Evolutionary conservation across 2,797 vertebrate genomes (phyloP).

Genomic region (Delichon dasypus): DNA sequence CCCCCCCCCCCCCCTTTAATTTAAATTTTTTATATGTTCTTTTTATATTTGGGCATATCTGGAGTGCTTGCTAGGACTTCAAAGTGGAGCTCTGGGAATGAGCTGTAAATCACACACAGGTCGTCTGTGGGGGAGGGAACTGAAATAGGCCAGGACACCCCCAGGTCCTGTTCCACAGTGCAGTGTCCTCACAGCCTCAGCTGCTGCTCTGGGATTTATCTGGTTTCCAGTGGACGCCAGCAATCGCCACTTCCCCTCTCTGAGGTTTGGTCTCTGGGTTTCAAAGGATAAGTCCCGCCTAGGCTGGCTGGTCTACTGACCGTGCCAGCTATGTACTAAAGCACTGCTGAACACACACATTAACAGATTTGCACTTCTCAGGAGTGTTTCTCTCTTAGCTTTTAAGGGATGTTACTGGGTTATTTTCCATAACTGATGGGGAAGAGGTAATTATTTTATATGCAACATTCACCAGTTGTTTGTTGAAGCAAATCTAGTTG

Average conservation of each 20-base stretch:
- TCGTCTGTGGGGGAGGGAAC: not conserved
- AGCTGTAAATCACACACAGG: not conserved
- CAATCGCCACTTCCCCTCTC: accelerated
- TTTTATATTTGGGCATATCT: not conserved
- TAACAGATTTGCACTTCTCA: not conserved
- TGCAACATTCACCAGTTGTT: not conserved
- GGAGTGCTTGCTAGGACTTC: not conserved
- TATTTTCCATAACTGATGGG: not conserved
- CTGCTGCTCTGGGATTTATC: not conserved
- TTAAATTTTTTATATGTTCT: not conserved
- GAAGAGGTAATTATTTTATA: not conserved
- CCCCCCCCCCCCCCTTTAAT: accelerated
- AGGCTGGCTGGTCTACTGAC: not conserved
- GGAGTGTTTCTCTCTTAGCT: not conserved
- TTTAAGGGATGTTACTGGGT: not conserved
- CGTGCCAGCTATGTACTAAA: not conserved
- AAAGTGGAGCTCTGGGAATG: not conserved
- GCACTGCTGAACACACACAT: not conserved
- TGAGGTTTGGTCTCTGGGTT: not conserved
- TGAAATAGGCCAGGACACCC: too few relatives aligned
- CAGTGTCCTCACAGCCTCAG: accelerated
- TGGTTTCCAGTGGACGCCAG: not conserved
- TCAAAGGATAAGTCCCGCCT: not conserved
- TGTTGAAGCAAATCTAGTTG: not conserved
- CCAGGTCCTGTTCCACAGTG: not conserved